These are phyloP conservation scores for Cheilosia scutellata DNA, from an alignment of 2,888 invertebrate species.

Conservation along the genomic window DNA sequence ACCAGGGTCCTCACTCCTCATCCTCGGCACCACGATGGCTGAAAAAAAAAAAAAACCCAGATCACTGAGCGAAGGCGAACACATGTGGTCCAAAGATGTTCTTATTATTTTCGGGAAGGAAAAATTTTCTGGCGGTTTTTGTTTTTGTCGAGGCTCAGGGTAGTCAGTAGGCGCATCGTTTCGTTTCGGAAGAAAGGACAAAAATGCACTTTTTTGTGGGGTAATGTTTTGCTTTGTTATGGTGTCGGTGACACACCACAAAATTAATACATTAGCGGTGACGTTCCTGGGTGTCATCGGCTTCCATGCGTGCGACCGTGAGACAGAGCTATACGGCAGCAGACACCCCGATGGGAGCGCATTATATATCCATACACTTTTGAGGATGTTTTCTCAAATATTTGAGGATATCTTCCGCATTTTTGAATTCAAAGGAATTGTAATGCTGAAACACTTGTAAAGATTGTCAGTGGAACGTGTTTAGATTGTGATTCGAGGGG, in stretches of 20 bases:
- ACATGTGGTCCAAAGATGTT: conserved; percentile 76
- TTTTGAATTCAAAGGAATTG: conserved; percentile 29
- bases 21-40: conserved; percentile 22
- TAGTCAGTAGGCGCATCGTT: conserved; percentile 31
- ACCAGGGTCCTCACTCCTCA: conserved; percentile 47
- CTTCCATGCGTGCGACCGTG: conserved; percentile 65
- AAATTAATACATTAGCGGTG: conserved; percentile 75
- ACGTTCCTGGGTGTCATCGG: conserved; percentile 74
- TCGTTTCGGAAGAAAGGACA: conserved; percentile 64
- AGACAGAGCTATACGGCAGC: conserved; percentile 15
- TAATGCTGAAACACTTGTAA: conserved; percentile 22
- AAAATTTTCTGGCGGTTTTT: conserved; percentile 63
- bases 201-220: conserved; percentile 60
- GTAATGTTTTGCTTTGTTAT: conserved; percentile 67
- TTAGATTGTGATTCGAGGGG: conserved; percentile 5
- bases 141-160: conserved; percentile 18
- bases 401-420: conserved; percentile 63
- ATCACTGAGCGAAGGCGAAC: conserved; percentile 43
- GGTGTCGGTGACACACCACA: conserved; percentile 74
- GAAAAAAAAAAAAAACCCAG: conserved; percentile 23
- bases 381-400: conserved; percentile 18
- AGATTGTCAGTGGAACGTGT: conserved; percentile 14
- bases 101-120: conserved; percentile 57
- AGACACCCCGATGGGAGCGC: neutral
- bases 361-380: conserved; percentile 13